Percentiles rank a stretch among this genome's conserved stretches.
Evolutionary conservation across 2,797 vertebrate genomes (phyloP).

Genomic region (Enteromius paludinosus): DNA sequence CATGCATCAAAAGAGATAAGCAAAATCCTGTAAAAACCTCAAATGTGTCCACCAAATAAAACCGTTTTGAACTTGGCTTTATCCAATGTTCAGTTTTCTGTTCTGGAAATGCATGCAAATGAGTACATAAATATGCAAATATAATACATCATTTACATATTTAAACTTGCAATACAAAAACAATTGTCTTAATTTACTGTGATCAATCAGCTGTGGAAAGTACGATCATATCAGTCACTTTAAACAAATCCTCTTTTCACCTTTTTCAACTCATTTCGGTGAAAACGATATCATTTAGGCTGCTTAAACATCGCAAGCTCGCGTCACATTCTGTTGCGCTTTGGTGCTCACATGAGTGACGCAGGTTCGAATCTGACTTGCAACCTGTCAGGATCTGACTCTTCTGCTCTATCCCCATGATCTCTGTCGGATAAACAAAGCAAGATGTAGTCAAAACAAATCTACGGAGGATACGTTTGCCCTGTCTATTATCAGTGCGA

Average conservation of each 20-base stretch:
- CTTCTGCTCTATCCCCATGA: background rate
- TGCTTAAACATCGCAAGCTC: background rate
- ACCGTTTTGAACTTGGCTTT: background rate
- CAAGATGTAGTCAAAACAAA: background rate
- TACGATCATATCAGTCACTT: background rate
- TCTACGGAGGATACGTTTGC: background rate
- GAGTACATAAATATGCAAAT: background rate
- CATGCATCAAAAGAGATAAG: background rate
- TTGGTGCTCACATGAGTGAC: background rate
- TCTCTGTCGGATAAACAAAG: background rate
- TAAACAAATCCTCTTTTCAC: background rate
- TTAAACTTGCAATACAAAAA: constrained; percentile 4
- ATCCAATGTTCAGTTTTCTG: background rate
- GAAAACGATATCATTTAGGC: background rate
- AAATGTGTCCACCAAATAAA: background rate
- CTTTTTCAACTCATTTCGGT: background rate
- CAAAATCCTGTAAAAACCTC: background rate
- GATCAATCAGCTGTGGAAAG: background rate
- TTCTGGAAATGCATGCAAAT: constrained; percentile 2
- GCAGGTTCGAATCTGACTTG: background rate
- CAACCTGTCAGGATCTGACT: background rate
- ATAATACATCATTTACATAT: background rate
- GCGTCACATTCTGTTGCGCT: background rate
- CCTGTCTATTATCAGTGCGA: constrained; percentile 31
- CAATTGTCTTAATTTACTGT: background rate